Evolutionary conservation across 2,113 vertebrate species (phyloP).

Genomic region (Panthera leo): DNA sequence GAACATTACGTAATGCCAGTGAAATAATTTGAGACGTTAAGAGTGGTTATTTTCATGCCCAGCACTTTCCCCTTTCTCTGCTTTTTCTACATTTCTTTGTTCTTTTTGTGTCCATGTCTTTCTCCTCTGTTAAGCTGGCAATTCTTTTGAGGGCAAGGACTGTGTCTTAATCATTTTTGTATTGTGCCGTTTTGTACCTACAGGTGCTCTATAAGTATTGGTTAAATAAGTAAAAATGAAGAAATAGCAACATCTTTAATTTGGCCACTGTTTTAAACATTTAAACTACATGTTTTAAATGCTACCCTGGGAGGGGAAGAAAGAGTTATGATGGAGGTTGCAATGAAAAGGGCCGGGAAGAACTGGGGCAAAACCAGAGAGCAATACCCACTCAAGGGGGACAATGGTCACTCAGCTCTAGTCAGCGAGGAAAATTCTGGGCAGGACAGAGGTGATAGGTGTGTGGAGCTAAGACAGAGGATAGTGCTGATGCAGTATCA

Average conservation of each 20-base stretch:
- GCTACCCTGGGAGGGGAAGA: neutral
- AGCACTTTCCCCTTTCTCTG: neutral
- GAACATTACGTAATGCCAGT: neutral
- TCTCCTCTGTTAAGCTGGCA: neutral
- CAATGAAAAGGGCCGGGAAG: neutral
- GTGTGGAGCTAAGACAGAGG: neutral
- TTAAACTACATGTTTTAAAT: neutral
- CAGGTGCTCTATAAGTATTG: neutral
- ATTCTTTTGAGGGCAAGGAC: neutral
- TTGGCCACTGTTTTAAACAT: neutral
- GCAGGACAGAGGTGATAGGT: too few relatives aligned
- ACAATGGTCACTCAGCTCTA: neutral
- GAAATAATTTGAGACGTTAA: neutral
- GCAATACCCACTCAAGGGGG: neutral
- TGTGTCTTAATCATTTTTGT: neutral
- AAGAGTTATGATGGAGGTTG: neutral
- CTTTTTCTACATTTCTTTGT: neutral
- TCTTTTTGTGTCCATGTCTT: neutral
- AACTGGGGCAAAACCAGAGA: neutral
- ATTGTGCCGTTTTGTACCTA: neutral
- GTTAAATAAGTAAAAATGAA: slow-evolving; percentile 17
- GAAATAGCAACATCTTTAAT: neutral
- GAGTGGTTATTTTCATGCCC: neutral
- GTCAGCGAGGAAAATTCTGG: neutral
- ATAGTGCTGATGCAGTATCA: neutral